phyloP scores from a whole-genome alignment of 2,888 invertebrate species.

The Drosophila borealis region DNA sequence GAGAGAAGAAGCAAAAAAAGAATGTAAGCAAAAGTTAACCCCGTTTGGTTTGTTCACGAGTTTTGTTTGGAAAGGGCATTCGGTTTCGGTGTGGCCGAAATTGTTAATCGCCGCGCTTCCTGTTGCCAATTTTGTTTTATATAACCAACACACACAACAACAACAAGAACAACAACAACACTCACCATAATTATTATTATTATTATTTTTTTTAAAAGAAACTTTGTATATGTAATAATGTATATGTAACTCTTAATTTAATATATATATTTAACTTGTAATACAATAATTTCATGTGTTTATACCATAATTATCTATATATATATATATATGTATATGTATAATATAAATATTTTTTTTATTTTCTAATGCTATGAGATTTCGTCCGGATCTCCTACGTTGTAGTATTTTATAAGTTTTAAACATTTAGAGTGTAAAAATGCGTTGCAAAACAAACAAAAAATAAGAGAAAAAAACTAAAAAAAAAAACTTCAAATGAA shows the following conservation, averaged over 20 bases:
- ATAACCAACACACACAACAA: conserved; percentile 19
- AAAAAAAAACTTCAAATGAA: conserved; percentile 31
- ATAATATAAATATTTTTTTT: conserved; percentile 25
- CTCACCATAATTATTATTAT: conserved; percentile 40
- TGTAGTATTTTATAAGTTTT: conserved; percentile 79
- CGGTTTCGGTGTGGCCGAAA: conserved; percentile 29
- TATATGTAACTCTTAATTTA: conserved; percentile 61
- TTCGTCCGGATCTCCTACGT: conserved; percentile 76
- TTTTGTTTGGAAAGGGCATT: conserved; percentile 29
- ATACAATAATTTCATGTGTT: conserved; percentile 59
- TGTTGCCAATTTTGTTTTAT: conserved; percentile 31
- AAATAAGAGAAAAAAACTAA: conserved; percentile 31
- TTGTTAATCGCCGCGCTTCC: conserved; percentile 23
- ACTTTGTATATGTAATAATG: conserved; percentile 38
- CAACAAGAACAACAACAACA: conserved; percentile 35
- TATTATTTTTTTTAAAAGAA: conserved; percentile 33
- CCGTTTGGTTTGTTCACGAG: neutral
- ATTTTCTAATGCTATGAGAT: conserved; percentile 74
- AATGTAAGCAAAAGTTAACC: neutral
- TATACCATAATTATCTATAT: conserved; percentile 39
- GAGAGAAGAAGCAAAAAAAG: neutral
- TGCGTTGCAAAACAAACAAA: conserved; percentile 57
- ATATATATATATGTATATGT: conserved; percentile 2
- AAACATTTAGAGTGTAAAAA: conserved; percentile 63
- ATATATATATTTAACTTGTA: conserved; percentile 73